These are phyloP conservation scores for Siderastrea radians DNA, from an alignment of 92 coral and sea anemone species.

Conservation along the genomic window DNA sequence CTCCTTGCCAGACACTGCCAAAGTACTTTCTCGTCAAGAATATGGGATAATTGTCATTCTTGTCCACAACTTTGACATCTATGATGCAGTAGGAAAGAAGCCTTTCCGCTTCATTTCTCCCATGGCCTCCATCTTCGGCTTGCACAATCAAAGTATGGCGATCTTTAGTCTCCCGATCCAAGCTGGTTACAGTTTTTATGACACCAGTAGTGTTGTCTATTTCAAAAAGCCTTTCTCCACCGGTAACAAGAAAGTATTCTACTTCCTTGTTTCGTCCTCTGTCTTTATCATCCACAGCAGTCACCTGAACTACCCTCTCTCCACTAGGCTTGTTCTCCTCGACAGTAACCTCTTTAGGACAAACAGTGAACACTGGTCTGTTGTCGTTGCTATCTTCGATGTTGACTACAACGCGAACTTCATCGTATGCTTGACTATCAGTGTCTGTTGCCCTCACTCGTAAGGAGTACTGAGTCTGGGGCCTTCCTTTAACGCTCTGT, in stretches of 20 bases:
- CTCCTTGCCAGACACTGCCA: conserved; percentile 76
- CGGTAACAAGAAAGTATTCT: conserved; percentile 74
- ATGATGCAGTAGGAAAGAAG: conserved; percentile 86
- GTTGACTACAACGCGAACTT: conserved; percentile 76
- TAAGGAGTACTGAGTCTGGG: conserved; percentile 72
- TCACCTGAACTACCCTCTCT: conserved; percentile 58
- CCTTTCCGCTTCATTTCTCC: conserved; percentile 73
- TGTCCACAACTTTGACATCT: conserved; percentile 72
- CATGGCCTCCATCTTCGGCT: conserved; percentile 93
- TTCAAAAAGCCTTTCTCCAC: conserved; percentile 71
- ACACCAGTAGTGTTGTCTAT: conserved; percentile 91
- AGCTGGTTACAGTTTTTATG: conserved; percentile 70
- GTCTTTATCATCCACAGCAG: conserved; percentile 77
- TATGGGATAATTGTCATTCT: conserved; percentile 88
- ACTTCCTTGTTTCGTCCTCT: conserved; percentile 87
- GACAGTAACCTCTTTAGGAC: conserved; percentile 60
- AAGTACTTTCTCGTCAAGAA: conserved; percentile 77
- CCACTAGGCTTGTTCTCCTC: conserved; percentile 84
- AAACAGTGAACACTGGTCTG: conserved; percentile 81
- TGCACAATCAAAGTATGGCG: conserved; percentile 74
- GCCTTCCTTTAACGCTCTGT: conserved; percentile 35
- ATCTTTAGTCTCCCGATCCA: conserved; percentile 82
- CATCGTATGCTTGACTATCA: conserved; percentile 15
- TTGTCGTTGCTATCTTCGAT: conserved; percentile 85
- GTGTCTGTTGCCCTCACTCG: conserved; percentile 76